These are phyloP conservation scores for Lepidocolaptes lacrymiger DNA, from an alignment of 2,797 vertebrate species.

Conservation along the genomic window DNA sequence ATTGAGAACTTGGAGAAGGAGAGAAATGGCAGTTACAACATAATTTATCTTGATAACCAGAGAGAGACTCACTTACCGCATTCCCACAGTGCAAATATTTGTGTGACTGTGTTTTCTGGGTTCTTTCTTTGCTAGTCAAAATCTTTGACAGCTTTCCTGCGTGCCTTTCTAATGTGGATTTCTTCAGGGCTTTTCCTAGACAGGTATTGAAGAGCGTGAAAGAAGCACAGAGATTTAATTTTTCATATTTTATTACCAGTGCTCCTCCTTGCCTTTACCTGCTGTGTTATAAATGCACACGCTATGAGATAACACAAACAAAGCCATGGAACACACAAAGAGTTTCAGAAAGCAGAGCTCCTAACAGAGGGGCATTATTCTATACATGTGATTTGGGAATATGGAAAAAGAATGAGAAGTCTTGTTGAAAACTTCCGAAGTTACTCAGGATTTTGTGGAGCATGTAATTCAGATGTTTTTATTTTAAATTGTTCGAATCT, in stretches of 20 bases:
- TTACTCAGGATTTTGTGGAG: background rate
- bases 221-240: background rate
- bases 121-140: background rate
- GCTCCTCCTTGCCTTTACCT: background rate
- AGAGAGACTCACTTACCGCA: background rate
- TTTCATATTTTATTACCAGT: background rate
- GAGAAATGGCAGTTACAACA: background rate
- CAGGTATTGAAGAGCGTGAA: background rate
- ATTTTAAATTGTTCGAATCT: background rate
- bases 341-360: background rate
- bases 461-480: background rate
- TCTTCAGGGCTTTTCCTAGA: background rate
- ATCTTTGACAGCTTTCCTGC: background rate
- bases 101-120: background rate
- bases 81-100: conserved; percentile 26
- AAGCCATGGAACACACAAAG: background rate
- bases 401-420: background rate
- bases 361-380: background rate
- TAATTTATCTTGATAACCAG: conserved; percentile 26
- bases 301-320: background rate
- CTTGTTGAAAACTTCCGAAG: background rate
- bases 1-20: background rate
- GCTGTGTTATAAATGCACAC: background rate
- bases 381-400: background rate
- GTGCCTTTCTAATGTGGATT: background rate